Percentiles rank a stretch among this genome's conserved stretches.
Conservation (phyloP, 2,888 invertebrate genomes). For the Cheilosia variabilis region DNA sequence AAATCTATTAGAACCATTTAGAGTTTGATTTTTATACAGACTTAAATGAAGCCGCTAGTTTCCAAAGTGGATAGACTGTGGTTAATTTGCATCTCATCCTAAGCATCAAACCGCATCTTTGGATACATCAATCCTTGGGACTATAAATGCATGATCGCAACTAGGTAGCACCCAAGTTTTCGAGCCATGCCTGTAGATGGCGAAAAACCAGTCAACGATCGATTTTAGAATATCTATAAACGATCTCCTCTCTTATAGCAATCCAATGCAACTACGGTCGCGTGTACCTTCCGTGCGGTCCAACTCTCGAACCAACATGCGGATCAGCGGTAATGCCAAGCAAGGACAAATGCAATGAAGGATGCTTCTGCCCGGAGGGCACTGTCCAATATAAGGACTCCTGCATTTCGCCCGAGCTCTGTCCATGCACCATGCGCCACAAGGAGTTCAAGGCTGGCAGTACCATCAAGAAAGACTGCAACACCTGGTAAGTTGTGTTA, state of each 20-base stretch:
- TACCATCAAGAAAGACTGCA: conserved; percentile 91
- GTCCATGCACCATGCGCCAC: conserved; percentile 92
- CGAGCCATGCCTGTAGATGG: no score
- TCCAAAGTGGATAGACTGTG: no score
- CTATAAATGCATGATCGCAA: no score
- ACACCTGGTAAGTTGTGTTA: conserved; percentile 87
- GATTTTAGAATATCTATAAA: no score
- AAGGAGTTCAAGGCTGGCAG: conserved; percentile 89
- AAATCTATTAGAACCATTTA: no score
- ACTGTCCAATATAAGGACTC: conserved; percentile 89
- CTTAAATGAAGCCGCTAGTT: no score
- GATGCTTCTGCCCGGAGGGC: conserved; percentile 94
- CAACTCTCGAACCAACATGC: conserved; percentile 89
- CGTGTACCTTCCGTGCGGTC: conserved; percentile 91
- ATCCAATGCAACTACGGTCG: conserved; percentile 90
- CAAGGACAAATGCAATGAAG: conserved; percentile 89
- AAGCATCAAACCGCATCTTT: no score
- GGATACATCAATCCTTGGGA: no score
- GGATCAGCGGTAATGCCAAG: conserved; percentile 84
- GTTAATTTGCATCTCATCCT: no score
- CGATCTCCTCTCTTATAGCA: conserved; percentile 84
- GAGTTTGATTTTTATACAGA: no score
- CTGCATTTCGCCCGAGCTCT: conserved; percentile 89
- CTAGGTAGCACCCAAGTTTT: no score
- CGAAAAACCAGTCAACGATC: no score